Evolutionary conservation across 2,888 invertebrate species (phyloP).

Genomic region (Sarcophaga rosellei): DNA sequence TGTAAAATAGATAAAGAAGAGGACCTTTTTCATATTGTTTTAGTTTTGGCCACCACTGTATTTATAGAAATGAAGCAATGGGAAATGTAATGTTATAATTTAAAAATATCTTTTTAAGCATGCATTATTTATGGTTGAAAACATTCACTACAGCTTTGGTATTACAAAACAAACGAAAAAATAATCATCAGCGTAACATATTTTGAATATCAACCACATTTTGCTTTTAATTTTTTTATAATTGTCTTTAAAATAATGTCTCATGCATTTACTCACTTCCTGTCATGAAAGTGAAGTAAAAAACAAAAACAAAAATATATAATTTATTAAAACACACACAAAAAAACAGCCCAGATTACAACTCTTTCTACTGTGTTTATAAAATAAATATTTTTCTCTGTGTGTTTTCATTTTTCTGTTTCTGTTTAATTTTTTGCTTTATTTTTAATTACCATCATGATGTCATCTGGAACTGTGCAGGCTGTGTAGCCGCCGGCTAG

Average conservation of each 20-base stretch:
- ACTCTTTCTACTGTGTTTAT: background rate
- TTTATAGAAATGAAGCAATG: background rate
- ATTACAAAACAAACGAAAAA: no score
- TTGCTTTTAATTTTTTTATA: background rate
- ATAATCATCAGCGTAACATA: background rate
- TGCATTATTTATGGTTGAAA: no score
- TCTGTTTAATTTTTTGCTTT: no score
- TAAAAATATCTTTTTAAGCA: background rate
- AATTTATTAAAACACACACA: no score
- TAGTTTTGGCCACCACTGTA: no score
- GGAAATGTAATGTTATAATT: background rate
- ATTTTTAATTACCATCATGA: conserved; percentile 47
- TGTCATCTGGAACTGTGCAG: conserved; percentile 58
- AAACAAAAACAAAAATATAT: background rate
- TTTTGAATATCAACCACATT: background rate
- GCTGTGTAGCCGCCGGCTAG: background rate
- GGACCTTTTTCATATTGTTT: no score
- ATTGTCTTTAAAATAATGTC: background rate
- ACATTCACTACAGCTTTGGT: no score
- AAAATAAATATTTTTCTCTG: background rate
- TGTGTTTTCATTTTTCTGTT: background rate
- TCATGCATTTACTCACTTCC: background rate
- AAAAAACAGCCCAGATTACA: background rate
- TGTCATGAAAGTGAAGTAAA: background rate
- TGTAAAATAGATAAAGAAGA: no score